Evolutionary conservation across 2,888 invertebrate genomes (phyloP).

Genomic region (Drosophila kambysellisi): DNA sequence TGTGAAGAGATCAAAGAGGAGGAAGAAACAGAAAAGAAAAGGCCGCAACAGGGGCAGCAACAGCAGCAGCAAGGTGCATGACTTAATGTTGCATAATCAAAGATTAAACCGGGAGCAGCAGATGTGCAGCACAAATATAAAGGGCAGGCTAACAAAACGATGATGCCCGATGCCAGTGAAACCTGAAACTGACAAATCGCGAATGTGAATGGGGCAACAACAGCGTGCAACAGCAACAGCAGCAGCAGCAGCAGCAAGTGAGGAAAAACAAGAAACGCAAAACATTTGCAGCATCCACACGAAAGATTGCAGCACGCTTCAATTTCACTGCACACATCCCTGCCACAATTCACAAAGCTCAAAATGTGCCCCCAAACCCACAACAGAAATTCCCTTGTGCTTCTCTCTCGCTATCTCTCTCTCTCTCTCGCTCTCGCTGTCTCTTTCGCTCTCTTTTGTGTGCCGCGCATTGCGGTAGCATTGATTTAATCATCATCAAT

Average conservation of each 20-base stretch:
- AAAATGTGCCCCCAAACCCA: conserved; percentile 4
- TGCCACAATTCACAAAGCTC: conserved; percentile 15
- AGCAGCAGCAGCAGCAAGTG: not conserved
- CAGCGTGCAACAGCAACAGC: conserved; percentile 13
- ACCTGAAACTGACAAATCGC: conserved; percentile 41
- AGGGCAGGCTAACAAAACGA: conserved; percentile 39
- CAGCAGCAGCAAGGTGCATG: conserved; percentile 49
- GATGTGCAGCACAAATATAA: conserved; percentile 45
- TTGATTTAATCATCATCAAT: conserved; percentile 85
- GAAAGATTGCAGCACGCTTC: conserved; percentile 46
- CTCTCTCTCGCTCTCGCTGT: not conserved
- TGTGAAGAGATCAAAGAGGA: not conserved
- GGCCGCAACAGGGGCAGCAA: not conserved
- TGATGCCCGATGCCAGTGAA: conserved; percentile 21
- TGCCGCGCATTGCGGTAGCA: conserved; percentile 82
- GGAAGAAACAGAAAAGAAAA: not conserved
- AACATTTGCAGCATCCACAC: conserved; percentile 51
- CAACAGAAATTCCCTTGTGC: conserved; percentile 7
- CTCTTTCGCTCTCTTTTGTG: conserved; percentile 7
- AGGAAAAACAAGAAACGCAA: conserved; percentile 19
- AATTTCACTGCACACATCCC: conserved; percentile 32
- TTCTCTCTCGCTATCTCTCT: not conserved
- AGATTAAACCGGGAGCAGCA: conserved; percentile 57
- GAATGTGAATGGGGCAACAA: conserved; percentile 18
- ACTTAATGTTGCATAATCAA: conserved; percentile 56